These are phyloP conservation scores for Campoplex capitator DNA, from an alignment of 2,888 invertebrate genomes.

Conservation along the genomic window DNA sequence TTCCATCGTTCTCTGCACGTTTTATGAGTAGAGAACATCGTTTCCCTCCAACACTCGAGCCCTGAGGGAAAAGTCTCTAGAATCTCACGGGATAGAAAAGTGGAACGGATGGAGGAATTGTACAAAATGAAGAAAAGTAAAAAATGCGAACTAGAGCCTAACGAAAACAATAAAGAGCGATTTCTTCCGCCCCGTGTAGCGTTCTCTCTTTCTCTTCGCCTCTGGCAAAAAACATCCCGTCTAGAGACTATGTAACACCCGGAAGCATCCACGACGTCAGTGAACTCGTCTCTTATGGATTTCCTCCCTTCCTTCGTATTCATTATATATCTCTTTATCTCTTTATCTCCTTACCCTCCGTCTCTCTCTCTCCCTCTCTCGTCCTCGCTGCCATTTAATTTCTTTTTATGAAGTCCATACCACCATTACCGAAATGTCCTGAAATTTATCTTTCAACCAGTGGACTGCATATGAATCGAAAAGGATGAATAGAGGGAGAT, in stretches of 20 bases:
- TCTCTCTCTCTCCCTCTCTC: neutral
- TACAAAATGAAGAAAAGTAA: slow-evolving; percentile 58
- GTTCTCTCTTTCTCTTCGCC: slow-evolving; percentile 17
- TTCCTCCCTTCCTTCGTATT: neutral
- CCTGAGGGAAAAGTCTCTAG: slow-evolving; percentile 38
- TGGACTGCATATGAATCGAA: neutral
- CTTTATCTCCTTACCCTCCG: neutral
- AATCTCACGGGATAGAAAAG: slow-evolving; percentile 46
- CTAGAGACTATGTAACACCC: slow-evolving; percentile 44
- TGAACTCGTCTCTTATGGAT: slow-evolving; percentile 43
- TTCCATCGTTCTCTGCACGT: slow-evolving; percentile 24
- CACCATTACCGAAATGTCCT: slow-evolving; percentile 37
- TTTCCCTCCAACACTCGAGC: slow-evolving; percentile 26
- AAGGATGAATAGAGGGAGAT: neutral
- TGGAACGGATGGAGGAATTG: slow-evolving; percentile 31
- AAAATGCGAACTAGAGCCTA: slow-evolving; percentile 73
- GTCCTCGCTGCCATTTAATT: neutral
- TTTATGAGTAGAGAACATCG: slow-evolving; percentile 29
- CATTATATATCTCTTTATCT: neutral
- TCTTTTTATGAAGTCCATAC: slow-evolving; percentile 12
- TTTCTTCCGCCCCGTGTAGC: slow-evolving; percentile 78
- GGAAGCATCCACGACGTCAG: slow-evolving; percentile 45
- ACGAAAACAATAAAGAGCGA: slow-evolving; percentile 83
- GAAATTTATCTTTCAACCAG: slow-evolving; percentile 17
- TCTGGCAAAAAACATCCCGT: slow-evolving; percentile 40